Evolutionary conservation across 2,113 vertebrate species (phyloP).

Genomic region (Girardinichthys multiradiatus): DNA sequence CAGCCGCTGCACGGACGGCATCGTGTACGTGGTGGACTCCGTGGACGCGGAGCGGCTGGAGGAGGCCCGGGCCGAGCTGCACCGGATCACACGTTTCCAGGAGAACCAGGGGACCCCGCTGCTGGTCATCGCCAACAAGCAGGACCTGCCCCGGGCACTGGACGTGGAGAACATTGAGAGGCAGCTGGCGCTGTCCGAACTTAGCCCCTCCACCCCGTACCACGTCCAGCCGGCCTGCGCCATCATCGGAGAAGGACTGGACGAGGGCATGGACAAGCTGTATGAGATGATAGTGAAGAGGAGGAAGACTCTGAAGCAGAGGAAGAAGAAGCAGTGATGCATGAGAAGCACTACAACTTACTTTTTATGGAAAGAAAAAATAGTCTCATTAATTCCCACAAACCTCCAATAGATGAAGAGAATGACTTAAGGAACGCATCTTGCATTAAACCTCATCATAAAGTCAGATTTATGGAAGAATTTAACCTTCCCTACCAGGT

Average conservation of each 20-base stretch:
- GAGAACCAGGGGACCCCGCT: slow-evolving; percentile 95
- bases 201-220: slow-evolving; percentile 90
- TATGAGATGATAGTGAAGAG: slow-evolving; percentile 97
- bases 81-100: slow-evolving; percentile 92
- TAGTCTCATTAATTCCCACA: neutral
- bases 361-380: neutral
- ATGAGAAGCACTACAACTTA: neutral
- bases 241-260: slow-evolving; percentile 95
- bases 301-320: slow-evolving; percentile 93
- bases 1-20: slow-evolving; percentile 95
- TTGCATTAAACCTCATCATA: no score
- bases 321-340: slow-evolving; percentile 87
- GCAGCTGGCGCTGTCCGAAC: slow-evolving; percentile 91
- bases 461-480: no score
- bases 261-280: slow-evolving; percentile 96
- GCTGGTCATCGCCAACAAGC: slow-evolving; percentile 97
- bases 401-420: neutral
- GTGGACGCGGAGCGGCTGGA: slow-evolving; percentile 94
- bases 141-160: slow-evolving; percentile 94
- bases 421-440: neutral
- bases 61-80: slow-evolving; percentile 94
- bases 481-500: neutral
- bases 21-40: slow-evolving; percentile 98
- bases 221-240: slow-evolving; percentile 96
- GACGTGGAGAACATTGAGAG: slow-evolving; percentile 91